These are phyloP conservation scores for Eucidaris tribuloides DNA, from an alignment of 35 echinoderm and acorn worm genomes.

Conservation along the genomic window DNA sequence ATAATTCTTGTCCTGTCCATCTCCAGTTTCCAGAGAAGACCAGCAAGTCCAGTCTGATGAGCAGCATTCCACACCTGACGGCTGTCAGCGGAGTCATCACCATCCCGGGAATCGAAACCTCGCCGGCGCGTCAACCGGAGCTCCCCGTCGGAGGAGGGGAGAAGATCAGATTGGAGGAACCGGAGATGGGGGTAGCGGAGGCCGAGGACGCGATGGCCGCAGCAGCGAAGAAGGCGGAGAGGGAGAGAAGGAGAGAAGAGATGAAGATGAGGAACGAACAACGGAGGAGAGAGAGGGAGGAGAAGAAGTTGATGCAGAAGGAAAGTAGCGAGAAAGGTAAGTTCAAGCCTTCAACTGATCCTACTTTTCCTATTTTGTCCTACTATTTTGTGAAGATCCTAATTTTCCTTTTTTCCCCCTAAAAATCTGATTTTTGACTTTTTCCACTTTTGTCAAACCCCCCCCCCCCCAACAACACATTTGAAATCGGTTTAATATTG, in stretches of 20 bases:
- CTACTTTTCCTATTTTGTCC: too few species aligned
- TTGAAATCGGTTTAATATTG: too few species aligned
- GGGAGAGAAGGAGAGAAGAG: slow-evolving; percentile 71
- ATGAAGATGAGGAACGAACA: slow-evolving; percentile 80
- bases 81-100: slow-evolving; percentile 97
- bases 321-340: slow-evolving; percentile 29
- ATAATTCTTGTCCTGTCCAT: too few species aligned
- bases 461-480: too few species aligned
- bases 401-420: too few species aligned
- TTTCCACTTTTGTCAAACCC: too few species aligned
- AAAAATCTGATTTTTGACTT: too few species aligned
- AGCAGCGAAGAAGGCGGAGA: not conserved
- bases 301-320: slow-evolving; percentile 44
- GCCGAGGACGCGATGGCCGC: not conserved
- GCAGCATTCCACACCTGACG: slow-evolving; percentile 48
- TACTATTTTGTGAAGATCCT: too few species aligned
- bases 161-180: not conserved
- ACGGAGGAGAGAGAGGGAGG: slow-evolving; percentile 70
- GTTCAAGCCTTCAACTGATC: too few species aligned
- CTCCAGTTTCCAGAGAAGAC: slow-evolving; percentile 73
- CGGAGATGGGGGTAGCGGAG: not conserved
- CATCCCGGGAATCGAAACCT: slow-evolving; percentile 55
- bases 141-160: not conserved
- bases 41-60: slow-evolving; percentile 19
- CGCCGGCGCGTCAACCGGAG: too few species aligned